Conservation (phyloP, 2,888 invertebrate genomes). For the Cataglyphis albicans region DNA sequence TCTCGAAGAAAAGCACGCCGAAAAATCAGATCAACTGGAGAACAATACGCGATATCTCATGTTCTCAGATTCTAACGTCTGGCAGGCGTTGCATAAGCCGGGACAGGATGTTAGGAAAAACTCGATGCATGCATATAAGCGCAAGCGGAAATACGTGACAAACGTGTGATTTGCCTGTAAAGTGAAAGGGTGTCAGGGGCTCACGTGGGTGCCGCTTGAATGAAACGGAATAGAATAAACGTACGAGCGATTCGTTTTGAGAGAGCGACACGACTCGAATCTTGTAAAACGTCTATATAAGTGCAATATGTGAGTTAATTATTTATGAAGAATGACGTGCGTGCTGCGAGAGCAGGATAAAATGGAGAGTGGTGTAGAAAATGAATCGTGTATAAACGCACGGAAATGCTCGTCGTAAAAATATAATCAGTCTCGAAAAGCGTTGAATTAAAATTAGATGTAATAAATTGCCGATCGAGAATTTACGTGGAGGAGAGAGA, state of each 20-base stretch:
- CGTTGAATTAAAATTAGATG: conserved; percentile 42
- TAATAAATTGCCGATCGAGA: conserved; percentile 23
- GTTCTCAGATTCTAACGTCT: conserved; percentile 49
- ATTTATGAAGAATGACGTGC: not conserved
- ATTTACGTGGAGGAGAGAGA: conserved; percentile 40
- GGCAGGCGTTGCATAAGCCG: conserved; percentile 55
- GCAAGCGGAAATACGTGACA: conserved; percentile 68
- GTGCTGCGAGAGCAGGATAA: not conserved
- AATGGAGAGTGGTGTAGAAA: not conserved
- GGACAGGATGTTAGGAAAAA: conserved; percentile 61
- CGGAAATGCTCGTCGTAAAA: conserved; percentile 1
- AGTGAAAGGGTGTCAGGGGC: conserved; percentile 56
- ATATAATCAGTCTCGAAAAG: conserved; percentile 20
- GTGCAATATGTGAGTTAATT: not conserved
- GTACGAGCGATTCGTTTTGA: conserved; percentile 12
- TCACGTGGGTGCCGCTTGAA: conserved; percentile 37
- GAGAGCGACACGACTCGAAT: not conserved
- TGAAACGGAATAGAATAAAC: conserved; percentile 8
- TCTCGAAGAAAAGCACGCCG: conserved; percentile 15
- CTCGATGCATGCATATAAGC: conserved; percentile 60
- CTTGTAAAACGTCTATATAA: conserved; percentile 9
- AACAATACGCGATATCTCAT: conserved; percentile 55
- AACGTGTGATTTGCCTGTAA: conserved; percentile 71
- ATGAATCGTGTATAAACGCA: not conserved
- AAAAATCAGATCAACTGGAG: conserved; percentile 45